Evolutionary conservation across 2,888 invertebrate genomes (phyloP), one percentile per base, ranked within the genome.

Genomic region (Emmelina monodactyla): DNA sequence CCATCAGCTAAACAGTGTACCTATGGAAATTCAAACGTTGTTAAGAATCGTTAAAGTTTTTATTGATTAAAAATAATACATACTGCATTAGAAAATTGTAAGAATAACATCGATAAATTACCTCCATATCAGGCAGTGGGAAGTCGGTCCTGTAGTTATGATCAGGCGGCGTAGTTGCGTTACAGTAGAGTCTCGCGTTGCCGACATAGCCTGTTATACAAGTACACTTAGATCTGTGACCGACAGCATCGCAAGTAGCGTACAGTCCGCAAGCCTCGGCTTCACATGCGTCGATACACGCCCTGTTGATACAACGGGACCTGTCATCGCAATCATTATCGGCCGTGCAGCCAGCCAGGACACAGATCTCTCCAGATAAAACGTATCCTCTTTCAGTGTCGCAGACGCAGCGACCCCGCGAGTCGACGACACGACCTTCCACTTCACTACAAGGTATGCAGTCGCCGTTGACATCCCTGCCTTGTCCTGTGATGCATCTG

Each of bases 1-100:
- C 95, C 95, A 58, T 95, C 94, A 10, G 94, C 93, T 44, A 94
- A 75, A 65, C 95, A 96, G 53, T 90, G 91, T 11, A 95, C 95
- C 76, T 78, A 43, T 41, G 22, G 36, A 32, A 45, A 34, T 30
- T n/a, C n/a, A n/a, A n/a, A n/a, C n/a, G n/a, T 19, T 19, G 9
- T 19, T 19, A 19, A 19, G 9, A 6, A 19, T 9, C 19, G 9
- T 6, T 19, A 19, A 19, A 19, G 19, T 6, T 19, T 19, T 19
- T 9, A 19, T 6, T 19, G 19, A 19, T 9, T 6, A 19, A 6
- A 19, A 19, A 19, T 6, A 19, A 19, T 6, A 19, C 19, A 19
- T 9, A 9, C 6, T 9, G 6, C 5, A 6, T 5, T 19, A 19
- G 9, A 19, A 19, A 19, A 19, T 6, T 6, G 5, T 19, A 19